Evolutionary conservation across 2,888 invertebrate species (phyloP), one percentile per base, ranked within the genome.

Genomic region (Thera obeliscata): DNA sequence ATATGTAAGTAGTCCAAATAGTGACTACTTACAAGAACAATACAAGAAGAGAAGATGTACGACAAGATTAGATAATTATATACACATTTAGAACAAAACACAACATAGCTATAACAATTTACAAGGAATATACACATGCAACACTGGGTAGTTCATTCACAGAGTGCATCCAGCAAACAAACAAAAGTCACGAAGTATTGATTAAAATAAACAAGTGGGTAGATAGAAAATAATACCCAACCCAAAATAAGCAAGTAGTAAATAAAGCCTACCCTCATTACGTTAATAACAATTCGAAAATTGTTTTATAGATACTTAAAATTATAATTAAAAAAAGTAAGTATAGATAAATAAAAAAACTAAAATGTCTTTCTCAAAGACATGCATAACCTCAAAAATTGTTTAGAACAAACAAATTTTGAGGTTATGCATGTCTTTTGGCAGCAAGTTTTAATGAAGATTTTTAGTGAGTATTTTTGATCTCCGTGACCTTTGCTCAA

Each of bases 171-270:
- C 38, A 49, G 46, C 48, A 41, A 6, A 50, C 41, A 36, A 22
- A 61, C 66, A 64, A 66, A 69, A 66, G 68, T 68, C 70, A 74
- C 72, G 65, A 72, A 71, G 67, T 57, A 46, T 66, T 56, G n/a
- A 46, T 60, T 60, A 62, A 33, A 33, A 8, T 56, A 59, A 9
- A 46, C 9, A 46, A 8, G 8, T 46, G 9, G 9, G 2, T 46
- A 9, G 1, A 9, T 2, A 9, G 7, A 9, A 9, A 9, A 7
- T 7, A 9, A 7, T 7, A 9, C 43, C 43, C 43, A 46, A 46
- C 3, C 38, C 38, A 38, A 38, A 6, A 6, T 3, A 38, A 22
- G 22, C 38, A 38, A 5, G 38, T 38, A 38, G 3, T 38, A 38
- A 3, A 38, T 9, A 9, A 1, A 46, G 8, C 43, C 8, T 46